These are phyloP conservation scores for Sphaerophoria taeniata DNA, from an alignment of 2,888 invertebrate species.

Conservation along the genomic window DNA sequence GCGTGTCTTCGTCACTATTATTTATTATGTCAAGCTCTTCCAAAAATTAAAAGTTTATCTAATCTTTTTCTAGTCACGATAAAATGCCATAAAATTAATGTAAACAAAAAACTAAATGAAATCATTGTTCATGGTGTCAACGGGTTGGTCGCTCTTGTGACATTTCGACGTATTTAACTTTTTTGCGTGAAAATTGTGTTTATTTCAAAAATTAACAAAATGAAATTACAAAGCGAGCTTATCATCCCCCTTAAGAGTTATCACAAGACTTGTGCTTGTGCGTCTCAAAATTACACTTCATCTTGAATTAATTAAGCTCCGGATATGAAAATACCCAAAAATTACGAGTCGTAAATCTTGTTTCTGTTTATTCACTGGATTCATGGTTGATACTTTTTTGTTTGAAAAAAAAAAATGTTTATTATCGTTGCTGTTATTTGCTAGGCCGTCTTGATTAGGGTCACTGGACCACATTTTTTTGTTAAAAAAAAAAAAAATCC, in stretches of 20 bases:
- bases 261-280: background rate
- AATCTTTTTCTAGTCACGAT: background rate
- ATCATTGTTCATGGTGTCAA: background rate
- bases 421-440: background rate
- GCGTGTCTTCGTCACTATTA: too few relatives aligned
- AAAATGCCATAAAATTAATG: background rate
- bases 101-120: background rate
- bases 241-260: too few relatives aligned
- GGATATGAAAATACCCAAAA: background rate
- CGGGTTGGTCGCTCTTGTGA: background rate
- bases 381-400: background rate
- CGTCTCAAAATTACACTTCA: background rate
- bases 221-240: too few relatives aligned
- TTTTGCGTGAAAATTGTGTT: too few relatives aligned
- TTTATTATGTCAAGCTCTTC: background rate
- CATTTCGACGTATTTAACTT: background rate
- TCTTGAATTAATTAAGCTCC: slow-evolving; percentile 14
- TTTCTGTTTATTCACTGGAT: background rate
- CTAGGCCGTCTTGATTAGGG: slow-evolving; percentile 7
- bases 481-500: background rate
- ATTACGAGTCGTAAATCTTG: background rate
- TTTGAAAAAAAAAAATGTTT: background rate
- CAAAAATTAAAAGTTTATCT: background rate
- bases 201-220: too few relatives aligned
- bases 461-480: slow-evolving; percentile 26